A percentile compares a stretch with the other conserved stretches of the same genome.
phyloP scores from a whole-genome alignment of 2,888 invertebrate species.

The Diogma glabrata region DNA sequence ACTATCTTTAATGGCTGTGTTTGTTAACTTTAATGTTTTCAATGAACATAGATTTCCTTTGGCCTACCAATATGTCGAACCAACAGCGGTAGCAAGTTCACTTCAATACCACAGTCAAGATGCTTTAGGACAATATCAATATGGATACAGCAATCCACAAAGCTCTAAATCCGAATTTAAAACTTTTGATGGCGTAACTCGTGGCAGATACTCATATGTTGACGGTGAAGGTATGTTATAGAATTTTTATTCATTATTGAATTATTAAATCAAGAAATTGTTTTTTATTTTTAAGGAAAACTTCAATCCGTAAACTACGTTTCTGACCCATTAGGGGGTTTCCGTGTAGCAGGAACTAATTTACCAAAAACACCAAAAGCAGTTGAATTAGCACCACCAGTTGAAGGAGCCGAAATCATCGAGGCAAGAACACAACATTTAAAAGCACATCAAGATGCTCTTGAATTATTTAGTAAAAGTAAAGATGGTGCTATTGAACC shows the following conservation, averaged over 20 bases:
- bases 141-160: conserved; percentile 42
- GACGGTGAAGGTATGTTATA: conserved; percentile 42
- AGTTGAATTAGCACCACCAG: conserved; percentile 15
- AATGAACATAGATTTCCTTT: too few relatives aligned
- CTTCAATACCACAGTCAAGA: conserved; percentile 42
- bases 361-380: conserved; percentile 29
- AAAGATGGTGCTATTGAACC: too few relatives aligned
- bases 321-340: conserved; percentile 39
- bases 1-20: too few relatives aligned
- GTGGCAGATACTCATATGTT: conserved; percentile 42
- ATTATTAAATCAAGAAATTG: too few relatives aligned
- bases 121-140: conserved; percentile 41
- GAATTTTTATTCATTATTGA: too few relatives aligned
- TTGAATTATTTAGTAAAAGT: conserved; percentile 13
- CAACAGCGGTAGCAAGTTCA: conserved; percentile 20
- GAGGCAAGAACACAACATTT: conserved; percentile 19
- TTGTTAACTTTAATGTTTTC: too few relatives aligned
- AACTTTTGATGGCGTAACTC: conserved; percentile 40
- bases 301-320: conserved; percentile 41
- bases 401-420: conserved; percentile 16
- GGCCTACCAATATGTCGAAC: conserved; percentile 15
- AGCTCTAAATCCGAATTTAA: conserved; percentile 42
- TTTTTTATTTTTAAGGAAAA: too few relatives aligned
- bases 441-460: conserved; percentile 19
- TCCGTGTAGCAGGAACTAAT: conserved; percentile 43